phyloP scores from a whole-genome alignment of 2,888 invertebrate species.

The Drosophila diplacantha region DNA sequence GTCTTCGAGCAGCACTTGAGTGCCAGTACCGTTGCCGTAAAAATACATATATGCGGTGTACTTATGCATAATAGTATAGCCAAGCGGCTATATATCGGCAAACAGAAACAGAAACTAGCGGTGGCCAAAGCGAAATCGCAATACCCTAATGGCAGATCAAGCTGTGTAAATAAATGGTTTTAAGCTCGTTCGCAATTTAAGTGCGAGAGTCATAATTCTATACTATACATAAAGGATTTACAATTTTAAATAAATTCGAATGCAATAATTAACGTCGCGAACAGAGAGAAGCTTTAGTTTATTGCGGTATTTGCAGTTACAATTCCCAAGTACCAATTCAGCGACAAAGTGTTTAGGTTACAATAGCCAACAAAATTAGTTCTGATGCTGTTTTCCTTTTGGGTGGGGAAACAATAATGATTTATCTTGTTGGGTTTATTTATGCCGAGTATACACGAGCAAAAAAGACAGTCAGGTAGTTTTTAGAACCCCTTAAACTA shows the following conservation, averaged over 20 bases:
- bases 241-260: not conserved
- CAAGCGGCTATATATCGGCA: conserved; percentile 21
- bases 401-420: too few relatives aligned
- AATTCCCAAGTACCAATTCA: not conserved
- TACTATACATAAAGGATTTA: not conserved
- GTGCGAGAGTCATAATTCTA: not conserved
- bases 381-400: not conserved
- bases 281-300: not conserved
- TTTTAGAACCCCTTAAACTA: not conserved
- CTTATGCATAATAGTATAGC: conserved; percentile 31
- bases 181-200: not conserved
- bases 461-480: not conserved
- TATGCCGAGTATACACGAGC: not conserved
- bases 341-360: not conserved
- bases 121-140: conserved; percentile 10
- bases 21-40: conserved; percentile 14
- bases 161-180: conserved; percentile 19
- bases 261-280: fast-evolving
- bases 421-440: not conserved
- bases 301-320: not conserved
- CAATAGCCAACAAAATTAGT: not conserved
- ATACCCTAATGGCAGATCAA: conserved; percentile 17
- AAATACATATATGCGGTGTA: conserved; percentile 1
- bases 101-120: conserved; percentile 17
- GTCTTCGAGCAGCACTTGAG: conserved; percentile 63